phyloP scores from a whole-genome alignment of 2,113 vertebrate species.

The Azemiops feae region DNA sequence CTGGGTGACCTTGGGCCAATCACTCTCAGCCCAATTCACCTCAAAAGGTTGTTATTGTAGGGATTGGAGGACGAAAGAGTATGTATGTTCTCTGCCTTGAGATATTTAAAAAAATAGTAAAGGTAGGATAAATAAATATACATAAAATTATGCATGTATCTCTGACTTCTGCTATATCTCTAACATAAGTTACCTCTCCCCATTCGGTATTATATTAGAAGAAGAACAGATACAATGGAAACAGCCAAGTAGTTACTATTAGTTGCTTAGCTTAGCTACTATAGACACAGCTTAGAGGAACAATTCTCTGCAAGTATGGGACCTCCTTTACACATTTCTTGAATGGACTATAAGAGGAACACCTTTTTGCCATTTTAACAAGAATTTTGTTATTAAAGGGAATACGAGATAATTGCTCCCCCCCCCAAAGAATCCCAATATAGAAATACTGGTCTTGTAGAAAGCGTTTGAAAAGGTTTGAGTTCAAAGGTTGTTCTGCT shows the following conservation, averaged over 20 bases:
- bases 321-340: neutral
- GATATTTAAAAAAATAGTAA: neutral
- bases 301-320: neutral
- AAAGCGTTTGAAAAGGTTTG: neutral
- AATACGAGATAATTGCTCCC: neutral
- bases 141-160: neutral
- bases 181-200: neutral
- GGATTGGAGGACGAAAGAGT: neutral
- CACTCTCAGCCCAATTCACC: neutral
- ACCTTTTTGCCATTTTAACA: neutral
- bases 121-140: neutral
- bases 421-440: neutral
- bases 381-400: neutral
- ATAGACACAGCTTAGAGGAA: neutral
- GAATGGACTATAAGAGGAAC: neutral
- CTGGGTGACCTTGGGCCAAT: neutral
- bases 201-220: neutral
- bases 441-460: neutral
- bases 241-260: neutral
- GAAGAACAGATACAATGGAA: neutral
- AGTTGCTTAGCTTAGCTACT: neutral
- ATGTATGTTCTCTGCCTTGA: neutral
- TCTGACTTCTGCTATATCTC: neutral
- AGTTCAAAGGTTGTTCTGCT: neutral
- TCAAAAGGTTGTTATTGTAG: neutral